Conservation (phyloP, 30 jellyfish, hydroid and myxozoan species). For the Morbakka virulenta region DNA sequence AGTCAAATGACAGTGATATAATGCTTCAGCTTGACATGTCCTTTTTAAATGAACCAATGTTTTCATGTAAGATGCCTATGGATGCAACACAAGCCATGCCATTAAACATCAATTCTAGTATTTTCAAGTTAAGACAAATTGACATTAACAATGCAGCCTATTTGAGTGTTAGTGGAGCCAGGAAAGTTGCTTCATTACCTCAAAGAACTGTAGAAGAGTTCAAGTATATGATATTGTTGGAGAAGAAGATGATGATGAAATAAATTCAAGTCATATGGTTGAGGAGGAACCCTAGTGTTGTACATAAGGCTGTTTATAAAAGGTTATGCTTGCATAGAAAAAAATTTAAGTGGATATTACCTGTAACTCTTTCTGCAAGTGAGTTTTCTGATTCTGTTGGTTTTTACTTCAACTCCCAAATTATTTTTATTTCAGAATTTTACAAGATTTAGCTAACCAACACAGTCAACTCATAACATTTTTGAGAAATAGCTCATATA, state of each 20-base stretch:
- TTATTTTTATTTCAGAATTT: too few relatives aligned
- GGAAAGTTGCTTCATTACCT: conserved; percentile 45
- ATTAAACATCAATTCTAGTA: background rate
- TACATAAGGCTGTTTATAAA: too few relatives aligned
- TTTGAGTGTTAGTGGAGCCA: conserved; percentile 48
- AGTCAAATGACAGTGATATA: background rate
- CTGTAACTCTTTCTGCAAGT: too few relatives aligned
- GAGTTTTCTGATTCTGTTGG: too few relatives aligned
- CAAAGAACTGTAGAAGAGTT: conserved; percentile 50
- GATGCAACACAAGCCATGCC: background rate
- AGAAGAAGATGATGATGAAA: conserved; percentile 56
- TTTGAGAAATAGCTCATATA: too few relatives aligned
- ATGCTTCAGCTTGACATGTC: background rate
- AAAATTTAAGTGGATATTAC: too few relatives aligned
- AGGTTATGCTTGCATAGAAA: too few relatives aligned
- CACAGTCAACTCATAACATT: too few relatives aligned
- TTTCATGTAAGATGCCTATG: too few relatives aligned
- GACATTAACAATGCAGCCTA: conserved; percentile 26
- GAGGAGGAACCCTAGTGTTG: too few relatives aligned
- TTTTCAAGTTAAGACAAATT: conserved; percentile 26
- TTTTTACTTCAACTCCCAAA: too few relatives aligned
- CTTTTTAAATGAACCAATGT: background rate
- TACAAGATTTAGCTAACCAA: too few relatives aligned
- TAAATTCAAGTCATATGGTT: background rate
- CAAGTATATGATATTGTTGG: conserved; percentile 60